phyloP scores from a whole-genome alignment of 1,140 invertebrate genomes.

The Bilobella aurantiaca region DNA sequence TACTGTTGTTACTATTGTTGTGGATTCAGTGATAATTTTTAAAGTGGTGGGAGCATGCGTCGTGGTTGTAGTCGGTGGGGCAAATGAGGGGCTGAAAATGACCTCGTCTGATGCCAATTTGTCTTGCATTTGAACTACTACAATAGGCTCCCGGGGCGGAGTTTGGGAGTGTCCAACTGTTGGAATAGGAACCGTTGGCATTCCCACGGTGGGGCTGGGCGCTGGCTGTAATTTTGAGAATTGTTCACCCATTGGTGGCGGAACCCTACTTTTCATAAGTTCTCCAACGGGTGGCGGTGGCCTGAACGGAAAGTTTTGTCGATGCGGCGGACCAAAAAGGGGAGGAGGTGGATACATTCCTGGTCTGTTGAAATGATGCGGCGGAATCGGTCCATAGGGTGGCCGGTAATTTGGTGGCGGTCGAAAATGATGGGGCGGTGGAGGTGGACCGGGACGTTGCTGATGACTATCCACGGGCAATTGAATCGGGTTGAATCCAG shows the following conservation, averaged over 20 bases:
- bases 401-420: constrained; percentile 9
- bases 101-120: neutral
- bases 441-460: constrained; percentile 1
- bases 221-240: neutral
- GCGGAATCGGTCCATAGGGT: constrained; percentile 1
- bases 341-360: constrained; percentile 11
- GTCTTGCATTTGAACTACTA: neutral
- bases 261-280: constrained; percentile 8
- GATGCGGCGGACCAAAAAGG: constrained; percentile 7
- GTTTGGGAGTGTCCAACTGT: neutral
- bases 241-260: neutral
- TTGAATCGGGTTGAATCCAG: constrained; percentile 13
- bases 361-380: constrained; percentile 7
- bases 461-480: constrained; percentile 5
- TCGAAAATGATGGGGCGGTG: constrained; percentile 13
- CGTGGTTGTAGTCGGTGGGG: too few relatives aligned
- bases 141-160: neutral
- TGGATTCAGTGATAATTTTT: too few relatives aligned
- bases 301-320: constrained; percentile 14
- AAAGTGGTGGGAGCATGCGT: too few relatives aligned
- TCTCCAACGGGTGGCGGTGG: constrained; percentile 15
- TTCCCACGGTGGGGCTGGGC: neutral
- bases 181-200: neutral
- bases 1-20: too few relatives aligned
- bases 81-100: neutral